Evolutionary conservation across 2,888 invertebrate genomes (phyloP).

Genomic region (Adelphocoris suturalis): DNA sequence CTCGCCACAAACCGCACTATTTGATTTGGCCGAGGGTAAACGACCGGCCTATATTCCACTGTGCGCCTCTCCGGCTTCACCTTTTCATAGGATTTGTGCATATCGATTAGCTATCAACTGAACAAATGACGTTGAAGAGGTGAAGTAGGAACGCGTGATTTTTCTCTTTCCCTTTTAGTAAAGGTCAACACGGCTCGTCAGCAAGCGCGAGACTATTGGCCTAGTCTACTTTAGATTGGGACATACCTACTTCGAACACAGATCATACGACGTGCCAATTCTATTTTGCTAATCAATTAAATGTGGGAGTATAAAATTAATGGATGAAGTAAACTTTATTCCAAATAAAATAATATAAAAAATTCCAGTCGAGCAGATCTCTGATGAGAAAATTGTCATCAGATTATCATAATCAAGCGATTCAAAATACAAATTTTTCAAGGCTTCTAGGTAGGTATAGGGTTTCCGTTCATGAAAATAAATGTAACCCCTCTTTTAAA

Average conservation of each 20-base stretch:
- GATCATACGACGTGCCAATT: too few species aligned
- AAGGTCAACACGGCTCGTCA: slow-evolving; percentile 45
- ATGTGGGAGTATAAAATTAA: too few species aligned
- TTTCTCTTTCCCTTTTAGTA: background rate
- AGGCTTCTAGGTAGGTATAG: too few species aligned
- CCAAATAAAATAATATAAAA: too few species aligned
- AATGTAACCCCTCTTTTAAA: too few species aligned
- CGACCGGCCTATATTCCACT: slow-evolving; percentile 59
- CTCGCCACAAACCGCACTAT: background rate
- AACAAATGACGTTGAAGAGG: slow-evolving; percentile 59
- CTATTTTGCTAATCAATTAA: too few species aligned
- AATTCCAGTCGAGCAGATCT: too few species aligned
- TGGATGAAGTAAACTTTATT: too few species aligned
- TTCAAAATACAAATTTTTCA: too few species aligned
- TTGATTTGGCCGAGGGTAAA: slow-evolving; percentile 41
- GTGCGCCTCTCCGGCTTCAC: slow-evolving; percentile 2
- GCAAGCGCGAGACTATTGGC: background rate
- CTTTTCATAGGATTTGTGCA: slow-evolving; percentile 37
- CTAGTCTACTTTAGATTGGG: background rate
- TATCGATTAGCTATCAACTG: slow-evolving; percentile 59
- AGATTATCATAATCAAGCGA: too few species aligned
- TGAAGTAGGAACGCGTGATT: background rate
- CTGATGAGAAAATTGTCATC: too few species aligned
- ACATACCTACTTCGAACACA: background rate
- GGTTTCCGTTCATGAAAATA: too few species aligned